Evolutionary conservation across 2,888 invertebrate species (phyloP).

Genomic region (Rhynchonema sp.): DNA sequence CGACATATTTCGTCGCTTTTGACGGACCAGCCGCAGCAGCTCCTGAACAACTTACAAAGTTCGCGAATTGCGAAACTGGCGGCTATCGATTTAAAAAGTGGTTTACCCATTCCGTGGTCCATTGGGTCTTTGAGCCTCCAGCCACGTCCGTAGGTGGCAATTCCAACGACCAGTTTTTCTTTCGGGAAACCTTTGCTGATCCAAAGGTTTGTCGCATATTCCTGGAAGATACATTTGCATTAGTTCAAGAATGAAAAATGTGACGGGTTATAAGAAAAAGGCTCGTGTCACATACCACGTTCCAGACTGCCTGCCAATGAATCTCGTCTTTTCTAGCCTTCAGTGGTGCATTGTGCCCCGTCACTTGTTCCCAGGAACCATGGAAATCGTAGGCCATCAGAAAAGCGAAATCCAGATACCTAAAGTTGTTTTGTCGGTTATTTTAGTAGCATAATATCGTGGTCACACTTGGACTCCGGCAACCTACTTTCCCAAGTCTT

Average conservation of each 20-base stretch:
- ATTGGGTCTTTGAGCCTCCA: constrained; percentile 13
- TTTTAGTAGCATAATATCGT: too few species aligned
- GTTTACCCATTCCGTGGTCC: background rate
- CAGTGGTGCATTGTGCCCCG: constrained; percentile 18
- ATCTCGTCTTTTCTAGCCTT: constrained; percentile 12
- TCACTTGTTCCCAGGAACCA: constrained; percentile 15
- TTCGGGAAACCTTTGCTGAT: constrained; percentile 19
- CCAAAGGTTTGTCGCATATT: constrained; percentile 64
- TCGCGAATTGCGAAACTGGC: too few species aligned
- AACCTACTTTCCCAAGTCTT: constrained; percentile 21
- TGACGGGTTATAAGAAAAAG: background rate
- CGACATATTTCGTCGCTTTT: background rate
- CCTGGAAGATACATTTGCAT: constrained; percentile 30
- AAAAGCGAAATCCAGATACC: constrained; percentile 16
- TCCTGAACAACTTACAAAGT: background rate
- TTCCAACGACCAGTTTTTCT: constrained; percentile 19
- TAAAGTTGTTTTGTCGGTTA: too few species aligned
- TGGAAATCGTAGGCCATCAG: constrained; percentile 22
- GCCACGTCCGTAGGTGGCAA: constrained; percentile 22
- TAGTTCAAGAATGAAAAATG: background rate
- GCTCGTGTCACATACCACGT: constrained; percentile 11
- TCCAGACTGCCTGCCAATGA: constrained; percentile 15
- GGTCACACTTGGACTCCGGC: too few species aligned
- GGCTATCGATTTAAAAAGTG: too few species aligned
- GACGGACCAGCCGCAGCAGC: background rate